Evolutionary conservation across 2,797 vertebrate species (phyloP).

Genomic region (Darevskia mixta): DNA sequence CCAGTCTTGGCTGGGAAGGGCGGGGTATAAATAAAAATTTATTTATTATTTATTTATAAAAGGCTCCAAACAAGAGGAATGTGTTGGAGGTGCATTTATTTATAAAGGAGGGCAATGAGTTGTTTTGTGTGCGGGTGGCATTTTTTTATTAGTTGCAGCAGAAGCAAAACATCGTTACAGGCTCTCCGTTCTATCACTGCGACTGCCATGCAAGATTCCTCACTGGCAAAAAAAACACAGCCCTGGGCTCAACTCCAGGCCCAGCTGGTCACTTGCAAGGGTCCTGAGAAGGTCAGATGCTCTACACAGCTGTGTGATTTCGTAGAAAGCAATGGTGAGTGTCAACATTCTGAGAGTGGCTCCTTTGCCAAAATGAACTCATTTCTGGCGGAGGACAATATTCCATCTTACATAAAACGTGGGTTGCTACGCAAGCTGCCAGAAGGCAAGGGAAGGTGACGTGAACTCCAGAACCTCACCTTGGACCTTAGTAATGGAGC

Average conservation of each 20-base stretch:
- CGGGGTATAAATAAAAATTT: too few relatives aligned
- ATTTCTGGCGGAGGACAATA: slow-evolving; percentile 12
- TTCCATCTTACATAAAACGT: slow-evolving; percentile 7
- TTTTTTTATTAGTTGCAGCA: not conserved
- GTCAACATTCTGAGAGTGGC: not conserved
- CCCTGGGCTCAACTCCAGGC: slow-evolving; percentile 21
- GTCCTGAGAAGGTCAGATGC: slow-evolving; percentile 5
- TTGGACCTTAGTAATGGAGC: not conserved
- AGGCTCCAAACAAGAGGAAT: not conserved
- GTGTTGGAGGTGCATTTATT: too few relatives aligned
- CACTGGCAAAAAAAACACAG: not conserved
- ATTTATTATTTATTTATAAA: too few relatives aligned
- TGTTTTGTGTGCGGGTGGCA: not conserved
- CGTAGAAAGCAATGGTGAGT: slow-evolving; percentile 20
- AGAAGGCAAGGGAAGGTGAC: not conserved
- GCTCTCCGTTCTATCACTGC: not conserved
- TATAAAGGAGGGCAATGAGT: not conserved
- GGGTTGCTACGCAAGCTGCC: not conserved
- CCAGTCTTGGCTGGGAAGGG: too few relatives aligned
- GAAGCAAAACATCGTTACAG: not conserved
- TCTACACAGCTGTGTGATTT: slow-evolving; percentile 27
- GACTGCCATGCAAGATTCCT: not conserved
- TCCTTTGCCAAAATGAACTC: slow-evolving; percentile 2
- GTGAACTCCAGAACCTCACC: not conserved
- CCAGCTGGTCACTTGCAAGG: slow-evolving; percentile 23